Conservation (phyloP, 2,888 invertebrate genomes). For the Phragmatobia fuliginosa region DNA sequence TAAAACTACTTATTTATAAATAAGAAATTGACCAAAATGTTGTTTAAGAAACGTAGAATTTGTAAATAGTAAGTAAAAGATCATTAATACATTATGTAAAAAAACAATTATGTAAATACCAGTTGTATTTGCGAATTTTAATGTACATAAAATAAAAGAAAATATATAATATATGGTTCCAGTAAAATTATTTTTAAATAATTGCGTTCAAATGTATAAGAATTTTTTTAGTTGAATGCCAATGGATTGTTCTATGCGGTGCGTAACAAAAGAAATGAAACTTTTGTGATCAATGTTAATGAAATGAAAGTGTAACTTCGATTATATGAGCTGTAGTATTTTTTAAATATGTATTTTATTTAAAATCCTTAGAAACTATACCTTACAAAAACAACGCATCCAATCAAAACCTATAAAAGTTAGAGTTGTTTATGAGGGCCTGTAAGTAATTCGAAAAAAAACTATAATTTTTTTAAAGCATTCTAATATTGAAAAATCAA, state of each 20-base stretch:
- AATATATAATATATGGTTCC: slow-evolving; percentile 70
- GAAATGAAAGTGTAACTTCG: slow-evolving; percentile 85
- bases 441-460: no score
- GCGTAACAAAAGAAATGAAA: slow-evolving; percentile 78
- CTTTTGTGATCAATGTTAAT: slow-evolving; percentile 85
- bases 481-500: no score
- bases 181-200: slow-evolving; percentile 77
- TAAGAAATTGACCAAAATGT: slow-evolving; percentile 85
- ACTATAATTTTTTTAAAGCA: no score
- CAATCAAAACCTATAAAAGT: background rate
- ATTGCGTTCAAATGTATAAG: slow-evolving; percentile 71
- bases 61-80: slow-evolving; percentile 71
- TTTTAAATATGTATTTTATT: slow-evolving; percentile 73
- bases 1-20: slow-evolving; percentile 68
- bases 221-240: slow-evolving; percentile 75
- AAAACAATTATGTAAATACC: slow-evolving; percentile 73
- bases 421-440: no score
- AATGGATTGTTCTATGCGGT: slow-evolving; percentile 81
- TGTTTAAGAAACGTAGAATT: slow-evolving; percentile 74
- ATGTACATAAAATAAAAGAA: slow-evolving; percentile 73
- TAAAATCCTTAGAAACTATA: slow-evolving; percentile 13
- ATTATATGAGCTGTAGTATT: slow-evolving; percentile 87
- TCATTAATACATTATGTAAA: slow-evolving; percentile 71
- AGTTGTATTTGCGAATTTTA: slow-evolving; percentile 83
- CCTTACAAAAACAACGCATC: background rate